phyloP scores from a whole-genome alignment of 2,888 invertebrate genomes.

The Lasius fuliginosus region DNA sequence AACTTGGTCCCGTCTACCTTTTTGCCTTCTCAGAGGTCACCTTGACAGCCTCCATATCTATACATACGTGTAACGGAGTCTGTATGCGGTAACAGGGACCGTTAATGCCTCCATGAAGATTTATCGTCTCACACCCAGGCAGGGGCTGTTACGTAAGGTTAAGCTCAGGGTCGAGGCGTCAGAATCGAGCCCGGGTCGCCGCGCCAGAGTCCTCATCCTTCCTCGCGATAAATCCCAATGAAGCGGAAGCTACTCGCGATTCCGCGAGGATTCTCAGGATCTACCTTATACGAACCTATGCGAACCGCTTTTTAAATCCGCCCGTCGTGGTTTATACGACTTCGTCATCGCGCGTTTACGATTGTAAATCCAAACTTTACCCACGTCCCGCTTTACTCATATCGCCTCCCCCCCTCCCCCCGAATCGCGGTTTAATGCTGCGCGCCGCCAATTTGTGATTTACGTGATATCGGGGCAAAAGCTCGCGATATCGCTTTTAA shows the following conservation, averaged over 20 bases:
- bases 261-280: conserved; percentile 35
- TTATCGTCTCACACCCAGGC: conserved; percentile 63
- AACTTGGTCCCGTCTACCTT: neutral
- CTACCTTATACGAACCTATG: neutral
- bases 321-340: conserved; percentile 28
- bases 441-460: conserved; percentile 46
- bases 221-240: conserved; percentile 69
- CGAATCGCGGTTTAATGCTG: conserved; percentile 45
- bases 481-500: conserved; percentile 38
- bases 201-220: conserved; percentile 49
- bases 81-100: conserved; percentile 47
- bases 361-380: conserved; percentile 40
- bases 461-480: conserved; percentile 14
- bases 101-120: conserved; percentile 69
- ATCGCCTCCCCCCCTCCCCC: conserved; percentile 31
- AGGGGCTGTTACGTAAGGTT: conserved; percentile 72
- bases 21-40: conserved; percentile 1
- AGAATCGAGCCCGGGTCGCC: conserved; percentile 55
- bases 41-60: conserved; percentile 4
- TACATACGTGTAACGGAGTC: conserved; percentile 12
- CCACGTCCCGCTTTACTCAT: conserved; percentile 16
- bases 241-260: conserved; percentile 41
- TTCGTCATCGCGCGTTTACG: conserved; percentile 41
- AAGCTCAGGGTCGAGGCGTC: conserved; percentile 73
- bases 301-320: conserved; percentile 39